These are phyloP conservation scores for Chionodraco myersi DNA, from an alignment of 2,113 vertebrate species.

Conservation along the genomic window DNA sequence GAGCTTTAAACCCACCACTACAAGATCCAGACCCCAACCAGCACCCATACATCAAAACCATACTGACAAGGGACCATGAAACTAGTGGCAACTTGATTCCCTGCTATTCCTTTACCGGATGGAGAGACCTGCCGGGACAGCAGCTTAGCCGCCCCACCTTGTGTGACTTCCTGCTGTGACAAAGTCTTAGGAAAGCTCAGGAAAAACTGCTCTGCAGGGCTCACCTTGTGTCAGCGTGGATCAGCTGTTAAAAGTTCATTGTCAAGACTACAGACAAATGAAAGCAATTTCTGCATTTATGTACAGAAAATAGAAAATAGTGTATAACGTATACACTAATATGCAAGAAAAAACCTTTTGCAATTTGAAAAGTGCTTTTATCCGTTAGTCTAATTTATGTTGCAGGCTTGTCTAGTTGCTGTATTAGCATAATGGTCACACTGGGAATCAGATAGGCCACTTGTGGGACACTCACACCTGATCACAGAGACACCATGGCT, in stretches of 20 bases:
- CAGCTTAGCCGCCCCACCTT: constrained; percentile 64
- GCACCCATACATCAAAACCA: constrained; percentile 69
- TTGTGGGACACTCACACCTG: constrained; percentile 86
- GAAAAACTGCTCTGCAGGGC: constrained; percentile 9
- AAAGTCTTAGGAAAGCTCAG: constrained; percentile 34
- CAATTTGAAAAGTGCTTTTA: constrained; percentile 67
- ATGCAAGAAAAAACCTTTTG: constrained; percentile 28
- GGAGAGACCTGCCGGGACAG: constrained; percentile 38
- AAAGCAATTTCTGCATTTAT: background rate
- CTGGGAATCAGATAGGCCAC: constrained; percentile 83
- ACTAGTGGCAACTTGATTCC: constrained; percentile 81
- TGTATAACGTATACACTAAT: background rate
- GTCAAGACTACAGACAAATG: background rate
- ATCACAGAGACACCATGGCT: constrained; percentile 82
- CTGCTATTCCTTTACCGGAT: constrained; percentile 60
- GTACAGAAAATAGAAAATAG: background rate
- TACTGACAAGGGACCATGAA: constrained; percentile 77
- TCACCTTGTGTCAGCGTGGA: constrained; percentile 29
- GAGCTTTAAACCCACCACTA: constrained; percentile 69
- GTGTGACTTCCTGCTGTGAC: constrained; percentile 49
- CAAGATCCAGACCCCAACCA: constrained; percentile 66
- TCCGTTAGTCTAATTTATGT: constrained; percentile 76
- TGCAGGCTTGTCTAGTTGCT: constrained; percentile 66
- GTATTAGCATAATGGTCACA: constrained; percentile 83
- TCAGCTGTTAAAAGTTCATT: constrained; percentile 4